These are phyloP conservation scores for Strigamia maritima DNA, from an alignment of 2,888 invertebrate species.

Conservation along the genomic window DNA sequence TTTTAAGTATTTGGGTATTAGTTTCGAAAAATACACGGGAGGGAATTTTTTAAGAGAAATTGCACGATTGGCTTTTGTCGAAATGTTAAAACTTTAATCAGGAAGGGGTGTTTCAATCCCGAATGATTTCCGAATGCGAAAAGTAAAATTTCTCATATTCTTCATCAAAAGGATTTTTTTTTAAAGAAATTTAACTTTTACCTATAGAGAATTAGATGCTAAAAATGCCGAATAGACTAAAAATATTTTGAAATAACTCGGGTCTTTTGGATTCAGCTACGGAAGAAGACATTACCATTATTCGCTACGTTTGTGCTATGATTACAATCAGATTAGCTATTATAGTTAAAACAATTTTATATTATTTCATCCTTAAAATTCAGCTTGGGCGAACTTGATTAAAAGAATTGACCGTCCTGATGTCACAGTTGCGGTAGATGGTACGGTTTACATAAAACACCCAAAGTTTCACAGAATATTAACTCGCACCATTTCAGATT, in stretches of 20 bases:
- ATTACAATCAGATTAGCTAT: slow-evolving; percentile 68
- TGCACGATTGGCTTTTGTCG: slow-evolving; percentile 62
- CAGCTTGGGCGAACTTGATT: slow-evolving; percentile 65
- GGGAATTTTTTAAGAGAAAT: slow-evolving; percentile 78
- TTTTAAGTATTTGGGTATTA: slow-evolving; percentile 48
- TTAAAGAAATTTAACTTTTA: neutral
- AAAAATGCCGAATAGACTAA: slow-evolving; percentile 49
- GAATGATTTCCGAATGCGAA: slow-evolving; percentile 67
- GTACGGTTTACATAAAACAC: slow-evolving; percentile 72
- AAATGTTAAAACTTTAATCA: slow-evolving; percentile 53
- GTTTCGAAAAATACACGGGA: slow-evolving; percentile 76
- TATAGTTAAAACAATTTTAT: slow-evolving; percentile 59
- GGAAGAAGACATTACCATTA: slow-evolving; percentile 62
- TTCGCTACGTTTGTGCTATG: slow-evolving; percentile 65
- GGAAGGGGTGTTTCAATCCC: neutral
- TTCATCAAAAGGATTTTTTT: neutral
- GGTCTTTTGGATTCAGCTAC: slow-evolving; percentile 50
- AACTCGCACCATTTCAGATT: slow-evolving; percentile 60
- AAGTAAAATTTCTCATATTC: slow-evolving; percentile 56
- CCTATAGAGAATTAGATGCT: neutral
- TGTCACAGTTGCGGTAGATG: slow-evolving; percentile 70
- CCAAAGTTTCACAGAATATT: slow-evolving; percentile 66
- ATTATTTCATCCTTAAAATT: no score
- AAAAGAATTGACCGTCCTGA: slow-evolving; percentile 62
- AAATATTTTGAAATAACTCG: slow-evolving; percentile 55